Evolutionary conservation across 1,140 invertebrate genomes (phyloP).

Genomic region (Drosophila nikananu): DNA sequence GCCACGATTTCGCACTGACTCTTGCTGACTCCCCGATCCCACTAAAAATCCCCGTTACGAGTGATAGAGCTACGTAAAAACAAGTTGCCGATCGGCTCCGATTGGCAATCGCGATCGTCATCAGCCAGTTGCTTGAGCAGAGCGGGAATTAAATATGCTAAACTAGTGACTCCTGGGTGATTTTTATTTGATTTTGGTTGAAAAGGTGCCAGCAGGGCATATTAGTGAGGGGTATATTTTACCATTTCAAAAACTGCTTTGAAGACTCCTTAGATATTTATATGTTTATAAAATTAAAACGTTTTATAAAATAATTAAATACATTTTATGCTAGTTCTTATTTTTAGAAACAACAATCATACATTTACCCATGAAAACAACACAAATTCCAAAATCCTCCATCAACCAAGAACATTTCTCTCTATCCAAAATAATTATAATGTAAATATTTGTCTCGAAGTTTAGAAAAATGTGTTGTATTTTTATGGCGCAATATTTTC

Average conservation of each 20-base stretch:
- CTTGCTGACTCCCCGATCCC: constrained; percentile 14
- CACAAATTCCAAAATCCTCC: constrained; percentile 1
- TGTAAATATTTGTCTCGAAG: constrained; percentile 11
- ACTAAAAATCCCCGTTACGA: constrained; percentile 37
- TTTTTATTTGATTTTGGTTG: constrained; percentile 26
- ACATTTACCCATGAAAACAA: constrained; percentile 2
- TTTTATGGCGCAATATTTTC: constrained; percentile 20
- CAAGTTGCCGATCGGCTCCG: constrained; percentile 42
- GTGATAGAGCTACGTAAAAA: constrained; percentile 17
- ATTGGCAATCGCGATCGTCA: constrained; percentile 48
- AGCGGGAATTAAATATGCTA: constrained; percentile 42
- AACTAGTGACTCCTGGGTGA: constrained; percentile 32
- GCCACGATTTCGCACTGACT: constrained; percentile 68
- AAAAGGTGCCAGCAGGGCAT: constrained; percentile 8
- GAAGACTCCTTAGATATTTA: too few relatives aligned
- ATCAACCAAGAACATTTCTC: background rate
- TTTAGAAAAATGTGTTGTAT: constrained; percentile 7
- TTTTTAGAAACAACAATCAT: constrained; percentile 2
- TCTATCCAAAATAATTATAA: constrained; percentile 10
- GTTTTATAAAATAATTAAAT: too few relatives aligned
- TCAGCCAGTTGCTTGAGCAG: constrained; percentile 10
- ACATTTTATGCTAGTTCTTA: too few relatives aligned
- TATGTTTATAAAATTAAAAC: too few relatives aligned
- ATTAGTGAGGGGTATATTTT: background rate
- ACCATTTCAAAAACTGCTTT: too few relatives aligned